Percentiles rank a stretch among this genome's conserved stretches.
Conservation (phyloP, 1,140 invertebrate species). For the Dolichoris vasculosae region DNA sequence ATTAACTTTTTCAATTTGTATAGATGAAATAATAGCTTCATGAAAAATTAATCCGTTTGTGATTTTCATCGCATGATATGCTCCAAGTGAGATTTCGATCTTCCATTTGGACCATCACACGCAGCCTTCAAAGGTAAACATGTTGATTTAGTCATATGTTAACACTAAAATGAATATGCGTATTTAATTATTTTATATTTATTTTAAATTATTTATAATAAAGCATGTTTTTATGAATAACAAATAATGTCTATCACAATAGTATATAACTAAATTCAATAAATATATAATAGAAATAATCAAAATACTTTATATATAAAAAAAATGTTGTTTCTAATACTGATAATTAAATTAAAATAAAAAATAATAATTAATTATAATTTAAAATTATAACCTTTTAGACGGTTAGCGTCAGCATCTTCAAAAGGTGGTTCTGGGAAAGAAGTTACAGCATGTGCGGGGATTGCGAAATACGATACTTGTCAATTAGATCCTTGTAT, state of each 20-base stretch:
- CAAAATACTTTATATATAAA: background rate
- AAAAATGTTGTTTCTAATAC: background rate
- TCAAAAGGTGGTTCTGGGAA: conserved; percentile 44
- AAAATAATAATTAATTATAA: background rate
- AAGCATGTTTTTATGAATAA: too few species aligned
- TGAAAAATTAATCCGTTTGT: conserved; percentile 61
- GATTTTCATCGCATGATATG: conserved; percentile 64
- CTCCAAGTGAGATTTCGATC: conserved; percentile 58
- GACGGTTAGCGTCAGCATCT: conserved; percentile 59
- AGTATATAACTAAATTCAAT: too few species aligned
- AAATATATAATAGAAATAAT: too few species aligned
- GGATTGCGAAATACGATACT: conserved; percentile 57
- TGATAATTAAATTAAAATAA: background rate
- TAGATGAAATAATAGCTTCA: conserved; percentile 51
- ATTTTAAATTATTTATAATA: too few species aligned
- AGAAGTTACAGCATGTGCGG: conserved; percentile 58
- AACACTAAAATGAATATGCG: background rate
- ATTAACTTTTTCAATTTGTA: conserved; percentile 38
- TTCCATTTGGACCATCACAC: conserved; percentile 51
- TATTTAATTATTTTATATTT: background rate
- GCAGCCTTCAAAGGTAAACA: conserved; percentile 58
- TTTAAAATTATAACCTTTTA: conserved; percentile 44
- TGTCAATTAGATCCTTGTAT: conserved; percentile 70
- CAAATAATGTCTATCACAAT: too few species aligned
- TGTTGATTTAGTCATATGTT: background rate